Evolutionary conservation across 2,888 invertebrate species (phyloP), one percentile per base, ranked within the genome.

Genomic region (Patella caerulea): DNA sequence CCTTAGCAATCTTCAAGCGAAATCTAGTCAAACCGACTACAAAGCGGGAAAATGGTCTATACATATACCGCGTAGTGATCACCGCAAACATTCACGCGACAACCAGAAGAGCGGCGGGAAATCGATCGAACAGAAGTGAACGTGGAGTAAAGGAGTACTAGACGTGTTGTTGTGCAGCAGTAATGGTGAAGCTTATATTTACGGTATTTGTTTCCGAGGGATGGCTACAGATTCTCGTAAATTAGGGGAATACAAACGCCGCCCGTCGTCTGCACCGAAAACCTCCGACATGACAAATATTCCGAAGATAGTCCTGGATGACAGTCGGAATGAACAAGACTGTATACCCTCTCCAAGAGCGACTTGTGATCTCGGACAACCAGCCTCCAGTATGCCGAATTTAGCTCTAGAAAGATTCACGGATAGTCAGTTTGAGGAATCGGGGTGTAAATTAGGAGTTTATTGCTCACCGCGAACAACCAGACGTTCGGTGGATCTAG

Each of bases 391-490:
- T 75, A 80, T 84, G 83, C 84, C 84, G 29, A 83, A 84, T 73
- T 75, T 84, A 55, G 74, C 80, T 29, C 55, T 82, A 29, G 76
- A 76, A n/a, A 72, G 76, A 2, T 76, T 76, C 65, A 54, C 59
- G 15, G 76, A 72, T 54, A 72, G 34, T 65, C 59, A 76, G 24
- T 59, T 74, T n/a, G 79, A 55, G 3, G 78, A 74, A 59, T 78
- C 71, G 3, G 71, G 19, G 52, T 77, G 74, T 65, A 80, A 81
- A 45, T 75, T 88, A 75, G 87, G 86, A 55, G 83, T 88, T 17
- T 88, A 87, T 77, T 88, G 88, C 78, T 88, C 88, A 15, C 88
- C 88, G 0, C 79, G 88, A 29, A 83, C 86, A 76, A 84, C 86
- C 15, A 79, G 88, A 29, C 83, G 86, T 45, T 84, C 86, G 11